Evolutionary conservation across 92 coral and sea anemone species (phyloP), one percentile per base, ranked within the genome.

Genomic region (Phenganax subtilis): DNA sequence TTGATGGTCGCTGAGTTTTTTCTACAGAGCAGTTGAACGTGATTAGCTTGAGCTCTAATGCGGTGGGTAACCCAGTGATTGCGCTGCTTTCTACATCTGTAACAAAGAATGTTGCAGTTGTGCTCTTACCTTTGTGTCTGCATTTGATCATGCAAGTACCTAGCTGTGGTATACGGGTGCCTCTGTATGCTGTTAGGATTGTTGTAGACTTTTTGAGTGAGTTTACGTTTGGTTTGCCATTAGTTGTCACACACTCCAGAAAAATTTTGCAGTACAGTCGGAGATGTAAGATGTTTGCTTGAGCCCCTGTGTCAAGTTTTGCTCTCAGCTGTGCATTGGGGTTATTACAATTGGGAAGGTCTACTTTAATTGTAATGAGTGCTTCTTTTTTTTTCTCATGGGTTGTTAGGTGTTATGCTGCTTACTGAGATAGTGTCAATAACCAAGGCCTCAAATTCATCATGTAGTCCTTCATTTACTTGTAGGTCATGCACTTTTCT

Each of bases 161-260:
- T 55, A 57, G 62, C 47, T 87, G 88, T 51, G 65, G 81, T 72
- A 87, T 80, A 12, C 52, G 81, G 14, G 85, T 31, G 31, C 91
- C 88, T 5, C 86, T 86, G 72, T 82, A 82, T 27, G 91, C 88
- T 57, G 86, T 85, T 29, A 88, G 84, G 68, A 82, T 59, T 31
- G 87, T 84, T 25, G 61, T 82, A 20, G 87, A 81, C 53, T 17
- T 20, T 31, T 12, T 53, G 74, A 88, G 72, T n/a, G 85, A 70
- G 29, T 66, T 58, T 6, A 68, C 86, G 53, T 72, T 81, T 7
- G 74, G 83, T 57, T 57, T 56, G 6, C 88, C 88, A 75, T 85
- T 57, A 17, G 55, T 56, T 55, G 51, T 62, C 7, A 86, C 54
- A 62, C 76, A 53, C 60, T 83, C 80, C 10, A 88, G 90, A 20